Conservation (phyloP, 2,888 invertebrate species). For the Drosophila formosana region DNA sequence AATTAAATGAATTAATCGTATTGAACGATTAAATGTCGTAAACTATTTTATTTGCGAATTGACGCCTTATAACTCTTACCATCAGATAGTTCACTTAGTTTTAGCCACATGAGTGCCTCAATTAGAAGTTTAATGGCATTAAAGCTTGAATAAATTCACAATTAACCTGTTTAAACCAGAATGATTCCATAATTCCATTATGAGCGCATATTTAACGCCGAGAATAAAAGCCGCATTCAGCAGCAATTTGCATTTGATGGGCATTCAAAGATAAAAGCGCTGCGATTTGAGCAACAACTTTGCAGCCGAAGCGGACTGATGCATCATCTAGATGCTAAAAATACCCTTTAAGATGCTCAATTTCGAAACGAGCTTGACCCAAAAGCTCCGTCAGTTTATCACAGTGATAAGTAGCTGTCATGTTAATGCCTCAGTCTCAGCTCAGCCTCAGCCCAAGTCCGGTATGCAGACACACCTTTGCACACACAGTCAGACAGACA, state of each 20-base stretch:
- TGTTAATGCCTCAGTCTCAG: background rate
- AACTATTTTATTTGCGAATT: no score
- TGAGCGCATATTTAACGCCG: background rate
- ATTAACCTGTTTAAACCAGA: background rate
- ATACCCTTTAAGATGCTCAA: conserved; percentile 18
- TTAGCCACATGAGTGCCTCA: background rate
- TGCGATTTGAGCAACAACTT: conserved; percentile 4
- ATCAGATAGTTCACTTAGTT: background rate
- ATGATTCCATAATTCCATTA: background rate
- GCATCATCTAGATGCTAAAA: conserved; percentile 7
- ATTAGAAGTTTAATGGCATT: conserved; percentile 4
- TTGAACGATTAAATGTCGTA: no score
- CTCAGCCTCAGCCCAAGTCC: conserved; percentile 1
- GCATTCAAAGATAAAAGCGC: background rate
- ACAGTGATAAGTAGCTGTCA: conserved; percentile 50
- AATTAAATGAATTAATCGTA: no score
- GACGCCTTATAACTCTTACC: no score
- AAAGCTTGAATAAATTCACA: background rate
- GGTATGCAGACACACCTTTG: conserved; percentile 8
- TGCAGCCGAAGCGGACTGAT: background rate
- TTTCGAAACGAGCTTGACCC: conserved; percentile 41
- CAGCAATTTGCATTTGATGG: conserved; percentile 5
- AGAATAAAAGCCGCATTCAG: background rate
- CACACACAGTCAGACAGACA: background rate
- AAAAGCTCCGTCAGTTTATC: conserved; percentile 42